A percentile compares a stretch with the other conserved stretches of the same genome.
phyloP scores from a whole-genome alignment of 1,140 invertebrate genomes.

The Archivesica marissinica region DNA sequence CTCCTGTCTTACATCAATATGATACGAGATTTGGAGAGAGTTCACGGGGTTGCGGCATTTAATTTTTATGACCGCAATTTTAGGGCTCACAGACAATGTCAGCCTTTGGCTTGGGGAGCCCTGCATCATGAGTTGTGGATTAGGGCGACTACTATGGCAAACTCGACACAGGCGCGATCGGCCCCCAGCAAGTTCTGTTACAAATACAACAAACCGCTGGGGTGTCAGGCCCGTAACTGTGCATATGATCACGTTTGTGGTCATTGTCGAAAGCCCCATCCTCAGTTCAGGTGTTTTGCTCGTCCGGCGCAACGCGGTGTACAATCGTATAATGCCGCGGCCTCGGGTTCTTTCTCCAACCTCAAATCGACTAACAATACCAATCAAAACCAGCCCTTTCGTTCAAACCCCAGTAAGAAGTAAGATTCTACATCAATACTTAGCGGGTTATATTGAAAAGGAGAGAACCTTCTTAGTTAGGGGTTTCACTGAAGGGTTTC shows the following conservation, averaged over 20 bases:
- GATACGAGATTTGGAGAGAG: conserved; percentile 10
- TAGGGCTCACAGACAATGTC: background rate
- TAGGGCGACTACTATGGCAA: background rate
- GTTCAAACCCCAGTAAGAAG: conserved; percentile 35
- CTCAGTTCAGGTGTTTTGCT: background rate
- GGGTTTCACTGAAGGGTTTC: conserved; percentile 3
- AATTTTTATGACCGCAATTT: conserved; percentile 27
- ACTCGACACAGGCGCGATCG: too few species aligned
- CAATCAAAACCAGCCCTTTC: background rate
- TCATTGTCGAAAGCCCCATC: background rate
- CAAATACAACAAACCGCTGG: background rate
- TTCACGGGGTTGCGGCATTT: conserved; percentile 4
- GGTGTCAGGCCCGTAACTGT: background rate
- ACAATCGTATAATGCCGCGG: background rate
- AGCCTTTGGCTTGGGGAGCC: background rate
- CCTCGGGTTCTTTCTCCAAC: background rate
- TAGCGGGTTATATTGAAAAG: background rate
- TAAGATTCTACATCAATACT: background rate
- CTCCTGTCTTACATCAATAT: conserved; percentile 17
- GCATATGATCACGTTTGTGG: conserved; percentile 21
- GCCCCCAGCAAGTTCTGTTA: background rate
- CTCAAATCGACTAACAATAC: background rate
- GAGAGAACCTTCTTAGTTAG: background rate
- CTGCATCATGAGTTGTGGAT: conserved; percentile 5
- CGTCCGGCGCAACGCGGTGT: background rate